A percentile compares a stretch with the other conserved stretches of the same genome.
Evolutionary conservation across 2,888 invertebrate species (phyloP).

Genomic region (Petrolisthes cinctipes): DNA sequence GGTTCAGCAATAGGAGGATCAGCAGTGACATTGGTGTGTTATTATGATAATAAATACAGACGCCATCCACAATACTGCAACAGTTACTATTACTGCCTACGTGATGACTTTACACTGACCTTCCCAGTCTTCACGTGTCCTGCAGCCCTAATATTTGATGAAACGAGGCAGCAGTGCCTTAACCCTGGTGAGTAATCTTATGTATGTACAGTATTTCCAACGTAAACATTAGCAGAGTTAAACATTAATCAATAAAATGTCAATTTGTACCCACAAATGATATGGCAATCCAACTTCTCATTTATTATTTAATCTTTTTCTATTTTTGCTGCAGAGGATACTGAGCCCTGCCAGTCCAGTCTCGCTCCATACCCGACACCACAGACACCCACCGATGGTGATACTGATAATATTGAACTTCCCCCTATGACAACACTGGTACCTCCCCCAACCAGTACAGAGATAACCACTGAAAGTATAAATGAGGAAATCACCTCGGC

Average conservation of each 20-base stretch:
- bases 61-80: conserved; percentile 65
- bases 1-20: not conserved
- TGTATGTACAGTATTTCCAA: too few species aligned
- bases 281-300: too few species aligned
- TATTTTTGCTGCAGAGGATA: conserved; percentile 34
- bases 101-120: conserved; percentile 55
- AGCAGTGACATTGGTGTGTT: conserved; percentile 47
- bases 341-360: conserved; percentile 33
- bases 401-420: not conserved
- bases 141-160: conserved; percentile 53
- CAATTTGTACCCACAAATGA: not conserved
- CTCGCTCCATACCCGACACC: conserved; percentile 57
- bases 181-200: conserved; percentile 36
- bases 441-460: not conserved
- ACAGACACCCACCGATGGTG: not conserved
- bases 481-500: too few species aligned
- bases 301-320: too few species aligned
- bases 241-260: not conserved
- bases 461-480: too few species aligned
- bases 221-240: not conserved
- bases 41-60: conserved; percentile 46
- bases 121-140: conserved; percentile 63
- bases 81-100: conserved; percentile 64
- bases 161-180: conserved; percentile 54
- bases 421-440: not conserved